phyloP scores from a whole-genome alignment of 2,113 vertebrate species.

The Nerophis lumbriciformis region DNA sequence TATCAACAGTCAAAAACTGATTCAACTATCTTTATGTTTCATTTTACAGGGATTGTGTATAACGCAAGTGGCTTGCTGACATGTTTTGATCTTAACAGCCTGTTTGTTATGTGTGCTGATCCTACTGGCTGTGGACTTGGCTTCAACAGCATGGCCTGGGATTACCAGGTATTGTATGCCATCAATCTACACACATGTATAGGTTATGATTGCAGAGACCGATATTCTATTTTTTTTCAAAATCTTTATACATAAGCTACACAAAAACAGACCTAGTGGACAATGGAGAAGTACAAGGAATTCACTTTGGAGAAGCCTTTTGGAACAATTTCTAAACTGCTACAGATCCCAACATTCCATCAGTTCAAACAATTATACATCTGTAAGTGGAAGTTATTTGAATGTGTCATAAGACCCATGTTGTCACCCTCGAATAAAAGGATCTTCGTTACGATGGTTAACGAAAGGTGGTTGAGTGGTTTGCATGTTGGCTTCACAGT shows the following conservation, averaged over 20 bases:
- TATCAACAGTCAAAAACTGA: background rate
- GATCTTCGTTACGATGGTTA: too few species aligned
- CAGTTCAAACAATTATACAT: too few species aligned
- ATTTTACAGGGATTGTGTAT: slow-evolving; percentile 81
- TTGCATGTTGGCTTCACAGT: too few species aligned
- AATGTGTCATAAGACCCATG: too few species aligned
- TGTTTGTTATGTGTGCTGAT: slow-evolving; percentile 82
- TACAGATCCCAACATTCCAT: too few species aligned
- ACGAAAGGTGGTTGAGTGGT: too few species aligned
- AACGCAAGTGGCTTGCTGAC: slow-evolving; percentile 68
- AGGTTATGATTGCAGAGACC: background rate
- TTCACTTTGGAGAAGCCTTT: too few species aligned
- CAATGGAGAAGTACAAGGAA: too few species aligned
- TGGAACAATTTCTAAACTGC: too few species aligned
- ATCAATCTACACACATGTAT: background rate
- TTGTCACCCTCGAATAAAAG: too few species aligned
- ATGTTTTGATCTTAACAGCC: slow-evolving; percentile 78
- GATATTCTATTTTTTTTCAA: background rate
- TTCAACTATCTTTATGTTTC: background rate
- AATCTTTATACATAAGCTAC: background rate
- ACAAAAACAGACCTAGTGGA: too few species aligned
- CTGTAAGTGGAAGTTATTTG: too few species aligned
- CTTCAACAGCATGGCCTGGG: slow-evolving; percentile 80
- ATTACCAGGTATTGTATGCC: slow-evolving; percentile 83
- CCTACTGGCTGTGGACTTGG: slow-evolving; percentile 86